Base-by-base conservation (phyloP, 2,888 invertebrate species). In the Synergus umbraculus region DNA sequence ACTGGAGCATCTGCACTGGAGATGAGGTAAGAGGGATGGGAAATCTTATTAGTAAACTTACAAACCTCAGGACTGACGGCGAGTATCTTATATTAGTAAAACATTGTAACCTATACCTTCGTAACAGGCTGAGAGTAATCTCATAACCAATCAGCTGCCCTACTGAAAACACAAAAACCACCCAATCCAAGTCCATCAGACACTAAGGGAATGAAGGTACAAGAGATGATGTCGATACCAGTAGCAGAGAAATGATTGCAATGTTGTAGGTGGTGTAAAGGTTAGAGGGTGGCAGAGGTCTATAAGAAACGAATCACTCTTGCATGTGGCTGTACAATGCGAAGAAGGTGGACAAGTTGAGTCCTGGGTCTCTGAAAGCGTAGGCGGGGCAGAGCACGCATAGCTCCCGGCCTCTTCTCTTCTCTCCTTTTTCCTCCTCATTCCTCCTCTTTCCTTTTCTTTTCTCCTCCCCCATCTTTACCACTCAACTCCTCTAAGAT, bases 361-460 rank as follows among this genome's bases (percentile, higher is more conserved):
- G 89, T 90, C 89, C 87, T 89, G 88, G 87, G 90, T 90, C 91
- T 92, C 88, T 91, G 91, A 90, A 90, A 91, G 83, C 81, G 82
- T 91, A 90, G 92, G 92, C 91, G 92, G 92, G 88, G 91, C 91
- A 87, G 91, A 91, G 90, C 91, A 91, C 91, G 92, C 91, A 91
- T 91, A 81, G 83, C 83, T 84, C 83, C 84, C 83, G 84, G 84
- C 91, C 91, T 91, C 90, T 90, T 90, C 91, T 89, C 90, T 90
- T 91, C 90, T 88, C 89, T 89, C 87, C 87, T 86, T 82, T 80
- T 78, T 77, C 69, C 84, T 83, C 86, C 84, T 85, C 82, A 83
- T 84, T 73, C 78, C 29, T 29, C 29, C 3, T 29, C 29, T 3
- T 29, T 29, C 29, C 29, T 29, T 3, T 3, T 29, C 29, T 29